Evolutionary conservation across 2,888 invertebrate genomes (phyloP), one percentile per base, ranked within the genome.

Genomic region (Ophion ellenae): DNA sequence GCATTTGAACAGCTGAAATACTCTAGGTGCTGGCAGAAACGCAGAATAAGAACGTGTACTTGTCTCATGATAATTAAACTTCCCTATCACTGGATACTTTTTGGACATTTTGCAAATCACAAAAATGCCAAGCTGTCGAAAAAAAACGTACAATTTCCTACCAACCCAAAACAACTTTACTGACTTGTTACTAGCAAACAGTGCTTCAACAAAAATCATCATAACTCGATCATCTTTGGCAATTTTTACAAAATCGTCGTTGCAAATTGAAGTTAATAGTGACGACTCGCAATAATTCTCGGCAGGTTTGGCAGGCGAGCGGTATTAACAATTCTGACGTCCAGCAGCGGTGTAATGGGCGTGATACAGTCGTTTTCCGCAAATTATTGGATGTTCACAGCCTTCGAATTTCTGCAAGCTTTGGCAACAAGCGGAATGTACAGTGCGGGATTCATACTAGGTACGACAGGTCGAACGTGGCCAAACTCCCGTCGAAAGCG

Each of bases 371-470:
- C 97, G 11, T 96, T 97, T 90, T 96, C 97, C 79, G 95, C 96
- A 81, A 96, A 95, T 87, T 97, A 97, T 92, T 94, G 95, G 88
- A 96, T 96, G 95, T 97, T 97, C 92, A 90, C 97, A 47, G 91
- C 95, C 0, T 95, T 97, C 40, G 97, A 97, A 92, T 96, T 97
- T 78, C 90, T 97, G 2, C 97, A 97, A 91, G 96, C 97, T 0
- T 93, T 96, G 1, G 94, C 96, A 24, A 96, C 96, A 0, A 96
- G 97, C 28, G 97, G 97, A 0, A 95, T 97, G 14, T 97, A 96
- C 91, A 96, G 96, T 5, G 96, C 97, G 1, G 96, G 96, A 83
- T 97, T 97, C 92, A 96, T 97, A 89, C 94, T 97, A 84, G 97
- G 97, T 96, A 94, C 94, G 64, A 47, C 11, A 14, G 10, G 47